Evolutionary conservation across 2,113 vertebrate species (phyloP).

Genomic region (Plectropomus leopardus): DNA sequence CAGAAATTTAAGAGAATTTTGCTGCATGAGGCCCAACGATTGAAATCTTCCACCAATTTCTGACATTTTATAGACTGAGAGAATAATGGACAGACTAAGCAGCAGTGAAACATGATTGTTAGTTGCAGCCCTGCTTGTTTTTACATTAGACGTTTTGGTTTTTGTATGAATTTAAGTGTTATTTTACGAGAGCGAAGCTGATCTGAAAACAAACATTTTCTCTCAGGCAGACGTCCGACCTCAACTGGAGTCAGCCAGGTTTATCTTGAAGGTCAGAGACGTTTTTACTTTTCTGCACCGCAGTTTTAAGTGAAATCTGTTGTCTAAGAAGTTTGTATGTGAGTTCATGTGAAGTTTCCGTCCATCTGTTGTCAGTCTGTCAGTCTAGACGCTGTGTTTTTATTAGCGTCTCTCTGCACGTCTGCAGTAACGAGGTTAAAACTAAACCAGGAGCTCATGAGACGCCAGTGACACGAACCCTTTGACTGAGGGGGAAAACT

Average conservation of each 20-base stretch:
- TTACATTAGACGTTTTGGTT: too few species aligned
- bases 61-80: too few species aligned
- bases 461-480: neutral
- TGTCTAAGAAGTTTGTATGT: neutral
- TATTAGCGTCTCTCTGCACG: slow-evolving; percentile 42
- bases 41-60: too few species aligned
- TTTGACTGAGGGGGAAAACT: neutral
- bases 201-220: neutral
- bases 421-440: slow-evolving; percentile 44
- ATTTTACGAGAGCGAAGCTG: neutral
- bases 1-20: too few species aligned
- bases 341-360: slow-evolving; percentile 4
- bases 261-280: slow-evolving; percentile 18
- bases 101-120: too few species aligned
- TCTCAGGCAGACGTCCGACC: slow-evolving; percentile 7
- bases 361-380: slow-evolving; percentile 23
- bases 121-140: too few species aligned
- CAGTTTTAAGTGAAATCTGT: neutral
- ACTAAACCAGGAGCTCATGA: neutral
- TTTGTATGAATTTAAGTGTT: neutral
- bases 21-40: too few species aligned
- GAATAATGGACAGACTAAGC: too few species aligned
- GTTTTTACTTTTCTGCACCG: neutral
- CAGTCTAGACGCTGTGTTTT: slow-evolving; percentile 71
- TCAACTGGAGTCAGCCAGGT: neutral